phyloP scores from a whole-genome alignment of 2,888 invertebrate genomes.

The Caenorhabditis drosophilae region DNA sequence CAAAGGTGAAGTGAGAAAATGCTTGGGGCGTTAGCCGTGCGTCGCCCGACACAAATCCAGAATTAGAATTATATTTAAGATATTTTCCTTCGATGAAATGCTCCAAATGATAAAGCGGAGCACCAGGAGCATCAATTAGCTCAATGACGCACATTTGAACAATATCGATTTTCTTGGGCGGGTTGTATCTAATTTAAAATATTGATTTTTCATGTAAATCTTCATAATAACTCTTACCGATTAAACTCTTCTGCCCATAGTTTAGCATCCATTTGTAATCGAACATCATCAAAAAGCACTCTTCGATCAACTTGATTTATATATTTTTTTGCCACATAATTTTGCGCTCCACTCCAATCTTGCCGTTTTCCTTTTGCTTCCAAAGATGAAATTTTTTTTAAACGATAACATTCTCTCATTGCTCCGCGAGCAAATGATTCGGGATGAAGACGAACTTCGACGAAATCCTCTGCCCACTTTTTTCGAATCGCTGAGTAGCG shows the following conservation, averaged over 20 bases:
- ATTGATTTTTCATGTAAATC: neutral
- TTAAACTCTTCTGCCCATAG: constrained; percentile 75
- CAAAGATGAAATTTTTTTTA: constrained; percentile 70
- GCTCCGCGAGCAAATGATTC: constrained; percentile 74
- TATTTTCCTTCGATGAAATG: constrained; percentile 75
- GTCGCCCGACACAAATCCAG: constrained; percentile 73
- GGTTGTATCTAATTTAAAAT: constrained; percentile 67
- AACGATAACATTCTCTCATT: constrained; percentile 74
- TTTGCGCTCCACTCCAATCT: constrained; percentile 73
- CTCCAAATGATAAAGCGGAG: constrained; percentile 73
- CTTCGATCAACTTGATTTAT: constrained; percentile 70
- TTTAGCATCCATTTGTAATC: constrained; percentile 75
- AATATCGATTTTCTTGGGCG: constrained; percentile 75
- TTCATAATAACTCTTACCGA: constrained; percentile 69
- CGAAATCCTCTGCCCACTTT: constrained; percentile 72
- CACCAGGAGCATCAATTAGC: constrained; percentile 71
- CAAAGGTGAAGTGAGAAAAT: constrained; percentile 75
- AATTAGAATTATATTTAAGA: constrained; percentile 75
- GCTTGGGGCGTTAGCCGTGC: constrained; percentile 73
- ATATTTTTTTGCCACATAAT: constrained; percentile 75
- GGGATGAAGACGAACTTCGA: constrained; percentile 69
- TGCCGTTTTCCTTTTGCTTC: constrained; percentile 68
- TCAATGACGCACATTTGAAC: constrained; percentile 74
- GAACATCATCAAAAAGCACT: constrained; percentile 74
- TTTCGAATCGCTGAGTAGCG: constrained; percentile 73